Evolutionary conservation across 2,113 vertebrate genomes (phyloP).

Genomic region (Euleptes europaea): DNA sequence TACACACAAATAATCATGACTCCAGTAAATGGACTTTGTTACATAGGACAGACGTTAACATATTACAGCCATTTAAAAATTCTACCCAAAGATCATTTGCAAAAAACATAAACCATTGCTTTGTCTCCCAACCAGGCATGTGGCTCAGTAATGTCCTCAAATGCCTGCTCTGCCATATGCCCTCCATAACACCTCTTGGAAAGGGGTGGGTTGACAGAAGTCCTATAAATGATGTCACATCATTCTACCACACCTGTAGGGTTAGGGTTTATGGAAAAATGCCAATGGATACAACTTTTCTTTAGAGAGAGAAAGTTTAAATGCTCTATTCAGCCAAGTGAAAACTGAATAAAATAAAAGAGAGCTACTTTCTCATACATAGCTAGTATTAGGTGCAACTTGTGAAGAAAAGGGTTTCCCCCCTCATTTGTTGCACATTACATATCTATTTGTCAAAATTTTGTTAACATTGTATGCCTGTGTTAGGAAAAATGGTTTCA

Average conservation of each 20-base stretch:
- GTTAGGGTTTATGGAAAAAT: neutral
- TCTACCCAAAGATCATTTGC: neutral
- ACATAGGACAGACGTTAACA: neutral
- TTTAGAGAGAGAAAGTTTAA: neutral
- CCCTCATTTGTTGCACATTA: neutral
- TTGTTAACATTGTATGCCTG: neutral
- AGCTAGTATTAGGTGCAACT: neutral
- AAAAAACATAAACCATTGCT: neutral
- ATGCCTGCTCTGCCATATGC: neutral
- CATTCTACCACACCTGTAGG: neutral
- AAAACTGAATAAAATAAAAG: neutral
- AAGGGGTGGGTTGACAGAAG: neutral
- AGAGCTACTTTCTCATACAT: neutral
- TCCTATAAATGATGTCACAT: neutral
- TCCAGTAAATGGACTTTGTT: conserved; percentile 28
- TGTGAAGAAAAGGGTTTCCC: neutral
- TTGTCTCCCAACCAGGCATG: neutral
- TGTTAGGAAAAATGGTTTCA: conserved; percentile 2
- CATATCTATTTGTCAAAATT: neutral
- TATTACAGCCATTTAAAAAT: neutral
- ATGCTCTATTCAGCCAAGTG: neutral
- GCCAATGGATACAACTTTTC: neutral
- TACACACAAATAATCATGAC: conserved; percentile 18
- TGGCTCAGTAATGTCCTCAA: neutral
- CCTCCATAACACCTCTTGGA: neutral